These are phyloP conservation scores for Hypothenemus hampei DNA, from an alignment of 1,140 invertebrate genomes.

Conservation along the genomic window DNA sequence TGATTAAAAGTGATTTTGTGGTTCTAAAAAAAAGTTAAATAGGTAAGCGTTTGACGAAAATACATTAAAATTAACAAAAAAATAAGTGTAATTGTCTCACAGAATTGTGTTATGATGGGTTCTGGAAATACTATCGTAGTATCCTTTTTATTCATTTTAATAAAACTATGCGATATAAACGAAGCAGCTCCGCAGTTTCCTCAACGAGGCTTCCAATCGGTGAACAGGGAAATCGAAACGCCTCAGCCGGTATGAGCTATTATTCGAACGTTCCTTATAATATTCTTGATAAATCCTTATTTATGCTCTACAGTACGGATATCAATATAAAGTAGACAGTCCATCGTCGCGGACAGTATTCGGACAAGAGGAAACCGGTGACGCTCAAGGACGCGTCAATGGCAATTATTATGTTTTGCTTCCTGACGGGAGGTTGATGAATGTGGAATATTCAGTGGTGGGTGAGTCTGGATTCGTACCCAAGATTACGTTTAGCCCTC, in stretches of 20 bases:
- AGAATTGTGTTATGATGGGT: background rate
- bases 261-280: background rate
- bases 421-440: conserved; percentile 65
- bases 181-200: conserved; percentile 14
- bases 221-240: background rate
- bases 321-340: conserved; percentile 68
- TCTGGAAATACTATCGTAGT: background rate
- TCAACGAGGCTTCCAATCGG: conserved; percentile 1
- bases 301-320: conserved; percentile 56
- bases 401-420: conserved; percentile 60
- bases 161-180: background rate
- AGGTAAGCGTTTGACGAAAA: background rate
- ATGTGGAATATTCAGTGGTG: conserved; percentile 61
- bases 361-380: conserved; percentile 59
- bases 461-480: conserved; percentile 65
- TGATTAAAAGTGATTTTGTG: too few relatives aligned
- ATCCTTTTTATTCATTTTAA: background rate
- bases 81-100: background rate
- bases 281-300: background rate
- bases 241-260: conserved; percentile 12
- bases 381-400: conserved; percentile 55
- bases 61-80: background rate
- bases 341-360: conserved; percentile 58
- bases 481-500: conserved; percentile 52
- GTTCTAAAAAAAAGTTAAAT: too few relatives aligned